Evolutionary conservation across 2,113 vertebrate species (phyloP).

Genomic region (Caretta caretta): DNA sequence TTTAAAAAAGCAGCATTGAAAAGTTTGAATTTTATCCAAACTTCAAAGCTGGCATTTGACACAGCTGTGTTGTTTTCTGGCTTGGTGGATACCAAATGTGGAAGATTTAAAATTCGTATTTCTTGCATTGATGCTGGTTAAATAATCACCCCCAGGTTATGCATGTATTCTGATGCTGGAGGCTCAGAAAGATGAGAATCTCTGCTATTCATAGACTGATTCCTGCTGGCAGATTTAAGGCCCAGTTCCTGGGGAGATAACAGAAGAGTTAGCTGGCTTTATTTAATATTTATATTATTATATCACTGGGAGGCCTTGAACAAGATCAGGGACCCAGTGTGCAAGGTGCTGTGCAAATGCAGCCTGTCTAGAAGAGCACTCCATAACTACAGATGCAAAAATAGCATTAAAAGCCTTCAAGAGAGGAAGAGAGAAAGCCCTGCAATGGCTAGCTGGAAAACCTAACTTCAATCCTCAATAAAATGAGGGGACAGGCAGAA

Average conservation of each 20-base stretch:
- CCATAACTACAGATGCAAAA: not conserved
- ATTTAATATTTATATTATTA: not conserved
- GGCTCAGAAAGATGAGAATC: not conserved
- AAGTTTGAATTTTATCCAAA: accelerated
- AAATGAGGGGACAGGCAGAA: not conserved
- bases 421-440: not conserved
- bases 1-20: accelerated
- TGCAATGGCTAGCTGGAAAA: not conserved
- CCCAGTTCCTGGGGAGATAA: accelerated
- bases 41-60: accelerated
- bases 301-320: accelerated
- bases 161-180: accelerated
- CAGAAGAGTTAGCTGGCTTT: not conserved
- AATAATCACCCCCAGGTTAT: not conserved
- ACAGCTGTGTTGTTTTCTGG: accelerated
- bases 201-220: not conserved
- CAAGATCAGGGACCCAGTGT: not conserved
- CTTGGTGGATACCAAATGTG: not conserved
- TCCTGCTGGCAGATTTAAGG: not conserved
- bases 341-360: not conserved
- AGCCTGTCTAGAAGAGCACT: not conserved
- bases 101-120: not conserved
- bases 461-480: not conserved
- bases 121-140: not conserved
- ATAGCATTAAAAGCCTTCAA: not conserved